Evolutionary conservation across 2,888 invertebrate species (phyloP), one percentile per base, ranked within the genome.

Genomic region (Platycheirus albimanus): DNA sequence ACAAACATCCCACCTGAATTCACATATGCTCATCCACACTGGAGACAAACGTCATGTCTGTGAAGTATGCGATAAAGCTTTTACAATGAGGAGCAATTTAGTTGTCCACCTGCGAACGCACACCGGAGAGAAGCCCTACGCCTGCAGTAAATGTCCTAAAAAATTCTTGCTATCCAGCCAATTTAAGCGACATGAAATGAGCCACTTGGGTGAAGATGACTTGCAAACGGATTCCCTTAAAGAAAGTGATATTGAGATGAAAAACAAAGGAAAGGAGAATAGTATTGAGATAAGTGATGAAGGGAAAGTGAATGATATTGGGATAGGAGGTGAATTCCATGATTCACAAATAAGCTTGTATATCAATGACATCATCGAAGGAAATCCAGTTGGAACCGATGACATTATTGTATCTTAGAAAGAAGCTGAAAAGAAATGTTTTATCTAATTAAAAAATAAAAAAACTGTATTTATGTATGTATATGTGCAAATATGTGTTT

Each of bases 1-100:
- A 0, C 87, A 87, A 61, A 80, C 41, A 0, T 66, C 85, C 1
- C 87, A 87, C 72, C 67, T 87, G 3, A 86, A 85, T 49, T 85
- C 86, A 4, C 87, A 87, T 15, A 85, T 77, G 71, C 56, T 86
- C 6, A 85, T 86, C 38, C 87, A 87, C 20, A 75, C 70, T 8
- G 85, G 85, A 4, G 69, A 85, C 30, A 84, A 66, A 38, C 66
- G 74, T 5, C 86, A 86, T 63, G 64, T 85, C 1, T 87, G 87
- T 20, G 67, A 72, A 0, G 61, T 86, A n/a, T 87, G 87, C 24
- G 70, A 86, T 4, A 75, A 85, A 28, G 45, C 85, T 1, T 87
- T 87, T 49, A 58, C 85, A 13, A 86, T 86, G 77, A 77, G 83
- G 54, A 71, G 61, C 58, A 85, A 85, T 54, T 43, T 85, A 20